Conservation (phyloP, 2,113 vertebrate species). For the Dipodomys spectabilis region DNA sequence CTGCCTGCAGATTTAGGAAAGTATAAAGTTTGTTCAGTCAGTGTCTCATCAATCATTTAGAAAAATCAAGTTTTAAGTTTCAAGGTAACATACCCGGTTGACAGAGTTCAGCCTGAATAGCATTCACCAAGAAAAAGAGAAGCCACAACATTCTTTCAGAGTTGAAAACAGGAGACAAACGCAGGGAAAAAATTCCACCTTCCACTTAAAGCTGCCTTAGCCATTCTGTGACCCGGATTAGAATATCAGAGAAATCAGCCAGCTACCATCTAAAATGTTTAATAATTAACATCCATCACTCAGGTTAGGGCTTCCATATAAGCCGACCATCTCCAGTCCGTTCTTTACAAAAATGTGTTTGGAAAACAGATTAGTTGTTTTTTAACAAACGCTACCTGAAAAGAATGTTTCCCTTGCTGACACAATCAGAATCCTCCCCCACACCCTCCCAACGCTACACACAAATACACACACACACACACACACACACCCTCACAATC, state of each 20-base stretch:
- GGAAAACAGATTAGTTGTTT: conserved; percentile 25
- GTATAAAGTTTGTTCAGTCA: conserved; percentile 32
- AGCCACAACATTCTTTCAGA: conserved; percentile 86
- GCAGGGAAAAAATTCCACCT: conserved; percentile 59
- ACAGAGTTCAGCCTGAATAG: conserved; percentile 84
- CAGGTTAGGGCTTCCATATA: conserved; percentile 77
- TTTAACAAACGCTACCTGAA: conserved; percentile 38
- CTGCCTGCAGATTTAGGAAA: conserved; percentile 36
- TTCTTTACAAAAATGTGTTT: conserved; percentile 75
- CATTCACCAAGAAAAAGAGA: conserved; percentile 77
- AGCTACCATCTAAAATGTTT: conserved; percentile 82
- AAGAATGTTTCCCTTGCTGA: conserved; percentile 56
- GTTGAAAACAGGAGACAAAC: conserved; percentile 77
- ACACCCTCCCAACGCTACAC: not conserved
- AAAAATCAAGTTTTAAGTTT: conserved; percentile 44
- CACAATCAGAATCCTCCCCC: not conserved
- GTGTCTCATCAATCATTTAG: conserved; percentile 29
- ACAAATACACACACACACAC: no score
- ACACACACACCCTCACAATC: not conserved
- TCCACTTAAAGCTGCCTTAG: conserved; percentile 82
- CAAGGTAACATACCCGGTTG: conserved; percentile 85
- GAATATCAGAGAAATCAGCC: conserved; percentile 80
- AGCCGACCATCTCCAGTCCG: conserved; percentile 77
- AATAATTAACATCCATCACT: conserved; percentile 87
- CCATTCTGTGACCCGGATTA: conserved; percentile 85